Evolutionary conservation across 2,797 vertebrate genomes (phyloP).

Genomic region (Poecilia picta): DNA sequence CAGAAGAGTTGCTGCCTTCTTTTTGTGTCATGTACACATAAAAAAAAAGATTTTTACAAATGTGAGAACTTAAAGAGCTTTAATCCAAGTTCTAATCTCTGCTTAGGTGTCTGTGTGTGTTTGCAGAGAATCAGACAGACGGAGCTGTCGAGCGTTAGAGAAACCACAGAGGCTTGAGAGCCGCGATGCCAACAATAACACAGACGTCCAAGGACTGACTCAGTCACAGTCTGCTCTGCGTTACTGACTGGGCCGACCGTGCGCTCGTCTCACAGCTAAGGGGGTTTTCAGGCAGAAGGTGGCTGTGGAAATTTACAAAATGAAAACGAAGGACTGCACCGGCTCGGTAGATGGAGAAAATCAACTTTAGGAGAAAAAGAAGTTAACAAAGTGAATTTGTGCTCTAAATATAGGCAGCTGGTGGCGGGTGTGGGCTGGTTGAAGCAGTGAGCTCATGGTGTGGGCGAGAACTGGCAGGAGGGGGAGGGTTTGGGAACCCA

Average conservation of each 20-base stretch:
- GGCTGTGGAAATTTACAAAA: slow-evolving; percentile 14
- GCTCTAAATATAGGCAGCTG: slow-evolving; percentile 72
- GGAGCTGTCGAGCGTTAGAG: slow-evolving; percentile 55
- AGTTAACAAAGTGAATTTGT: slow-evolving; percentile 43
- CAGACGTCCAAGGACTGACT: slow-evolving; percentile 71
- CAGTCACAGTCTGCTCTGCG: slow-evolving; percentile 81
- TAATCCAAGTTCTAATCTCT: slow-evolving; percentile 12
- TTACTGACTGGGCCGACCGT: slow-evolving; percentile 34
- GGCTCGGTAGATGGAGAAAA: slow-evolving; percentile 22
- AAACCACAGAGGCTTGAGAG: slow-evolving; percentile 59
- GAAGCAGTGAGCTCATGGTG: slow-evolving; percentile 74
- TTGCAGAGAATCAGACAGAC: slow-evolving; percentile 37
- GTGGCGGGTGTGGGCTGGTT: slow-evolving; percentile 66
- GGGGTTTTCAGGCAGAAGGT: slow-evolving; percentile 6
- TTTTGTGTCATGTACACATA: background rate
- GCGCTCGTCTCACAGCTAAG: slow-evolving; percentile 26
- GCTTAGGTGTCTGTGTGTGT: slow-evolving; percentile 12
- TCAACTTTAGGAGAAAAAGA: slow-evolving; percentile 43
- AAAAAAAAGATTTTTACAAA: background rate
- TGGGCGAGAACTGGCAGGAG: slow-evolving; percentile 47
- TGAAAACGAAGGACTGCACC: background rate
- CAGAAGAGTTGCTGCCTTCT: background rate
- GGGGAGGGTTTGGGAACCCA: slow-evolving; percentile 47
- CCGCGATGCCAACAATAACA: slow-evolving; percentile 82
- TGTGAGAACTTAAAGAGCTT: slow-evolving; percentile 11